Evolutionary conservation across 2,888 invertebrate species (phyloP).

Genomic region (Synergus gifuensis): DNA sequence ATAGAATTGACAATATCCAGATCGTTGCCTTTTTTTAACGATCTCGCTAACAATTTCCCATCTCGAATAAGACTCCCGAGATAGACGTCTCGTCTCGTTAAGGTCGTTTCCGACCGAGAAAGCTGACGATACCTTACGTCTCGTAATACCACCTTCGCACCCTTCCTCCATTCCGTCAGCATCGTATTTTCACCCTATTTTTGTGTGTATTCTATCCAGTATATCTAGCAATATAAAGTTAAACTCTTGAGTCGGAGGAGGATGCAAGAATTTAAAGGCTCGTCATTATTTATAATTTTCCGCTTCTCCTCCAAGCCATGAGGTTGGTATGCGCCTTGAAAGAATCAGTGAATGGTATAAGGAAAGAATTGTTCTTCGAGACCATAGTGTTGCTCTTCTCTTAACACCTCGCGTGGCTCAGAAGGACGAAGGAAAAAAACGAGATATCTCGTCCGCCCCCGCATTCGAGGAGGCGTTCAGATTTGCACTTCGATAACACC

Average conservation of each 20-base stretch:
- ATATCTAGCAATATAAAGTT: conserved; percentile 30
- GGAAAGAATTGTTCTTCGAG: conserved; percentile 30
- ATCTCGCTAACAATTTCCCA: conserved; percentile 35
- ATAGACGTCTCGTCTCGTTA: conserved; percentile 38
- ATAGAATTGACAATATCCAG: conserved; percentile 12
- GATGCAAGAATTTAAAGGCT: conserved; percentile 60
- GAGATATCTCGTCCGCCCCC: conserved; percentile 27
- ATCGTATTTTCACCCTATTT: conserved; percentile 27
- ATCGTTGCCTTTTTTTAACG: conserved; percentile 37
- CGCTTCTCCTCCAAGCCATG: conserved; percentile 63
- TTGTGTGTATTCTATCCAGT: not conserved
- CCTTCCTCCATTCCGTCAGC: conserved; percentile 10
- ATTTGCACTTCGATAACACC: conserved; percentile 14
- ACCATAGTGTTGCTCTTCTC: not conserved
- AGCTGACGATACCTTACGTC: conserved; percentile 37
- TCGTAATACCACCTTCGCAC: conserved; percentile 37
- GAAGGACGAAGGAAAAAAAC: not conserved
- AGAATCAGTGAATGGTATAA: conserved; percentile 60
- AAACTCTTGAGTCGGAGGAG: conserved; percentile 43
- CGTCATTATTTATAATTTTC: conserved; percentile 77
- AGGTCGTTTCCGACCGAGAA: conserved; percentile 39
- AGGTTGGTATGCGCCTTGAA: conserved; percentile 65
- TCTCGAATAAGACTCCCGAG: conserved; percentile 34
- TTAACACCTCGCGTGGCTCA: conserved; percentile 1
- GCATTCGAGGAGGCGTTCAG: conserved; percentile 34